Evolutionary conservation across 1,140 invertebrate species (phyloP).

Genomic region (Cylas formicarius): DNA sequence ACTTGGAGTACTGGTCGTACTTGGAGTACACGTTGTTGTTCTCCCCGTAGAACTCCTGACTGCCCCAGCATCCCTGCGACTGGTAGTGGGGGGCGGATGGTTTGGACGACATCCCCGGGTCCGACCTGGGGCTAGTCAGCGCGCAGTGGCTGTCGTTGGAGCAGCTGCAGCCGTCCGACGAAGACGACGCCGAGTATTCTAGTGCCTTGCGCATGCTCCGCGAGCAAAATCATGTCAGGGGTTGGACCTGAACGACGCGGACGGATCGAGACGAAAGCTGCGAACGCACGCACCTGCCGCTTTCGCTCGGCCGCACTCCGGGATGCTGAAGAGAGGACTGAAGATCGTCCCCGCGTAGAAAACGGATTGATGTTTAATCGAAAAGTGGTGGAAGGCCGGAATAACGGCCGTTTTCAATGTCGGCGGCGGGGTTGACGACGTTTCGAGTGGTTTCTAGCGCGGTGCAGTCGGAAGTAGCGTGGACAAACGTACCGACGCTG

Average conservation of each 20-base stretch:
- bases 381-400: too few species aligned
- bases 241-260: background rate
- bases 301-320: too few species aligned
- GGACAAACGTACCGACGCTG: too few species aligned
- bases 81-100: slow-evolving; percentile 36
- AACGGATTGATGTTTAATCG: too few species aligned
- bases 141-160: slow-evolving; percentile 34
- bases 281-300: too few species aligned
- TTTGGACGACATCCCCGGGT: slow-evolving; percentile 38
- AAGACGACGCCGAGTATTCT: slow-evolving; percentile 3
- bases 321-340: too few species aligned
- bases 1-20: slow-evolving; percentile 26
- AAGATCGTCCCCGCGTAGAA: too few species aligned
- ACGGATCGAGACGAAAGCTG: background rate
- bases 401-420: too few species aligned
- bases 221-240: background rate
- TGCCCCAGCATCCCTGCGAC: slow-evolving; percentile 18
- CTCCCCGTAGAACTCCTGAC: slow-evolving; percentile 33
- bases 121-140: slow-evolving; percentile 33
- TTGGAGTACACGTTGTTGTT: slow-evolving; percentile 39
- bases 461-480: too few species aligned
- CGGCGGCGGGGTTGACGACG: too few species aligned
- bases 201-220: slow-evolving; percentile 15
- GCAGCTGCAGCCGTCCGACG: slow-evolving; percentile 21
- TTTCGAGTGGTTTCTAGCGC: too few species aligned